Evolutionary conservation across 1,140 invertebrate genomes (phyloP).

Genomic region (Cephus cinctus): DNA sequence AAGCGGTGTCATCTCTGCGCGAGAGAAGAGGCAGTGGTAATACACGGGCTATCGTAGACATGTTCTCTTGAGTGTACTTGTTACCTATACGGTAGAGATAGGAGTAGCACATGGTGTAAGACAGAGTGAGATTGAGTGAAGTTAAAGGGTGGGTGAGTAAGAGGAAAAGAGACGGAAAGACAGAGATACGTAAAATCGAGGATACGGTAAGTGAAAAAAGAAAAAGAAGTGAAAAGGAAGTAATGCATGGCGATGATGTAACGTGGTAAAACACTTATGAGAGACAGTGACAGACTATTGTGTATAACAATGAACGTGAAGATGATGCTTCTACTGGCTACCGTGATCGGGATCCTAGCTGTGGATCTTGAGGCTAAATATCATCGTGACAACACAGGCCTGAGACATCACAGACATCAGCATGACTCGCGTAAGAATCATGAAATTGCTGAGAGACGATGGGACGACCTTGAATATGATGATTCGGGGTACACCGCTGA

Average conservation of each 20-base stretch:
- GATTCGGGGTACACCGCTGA: too few species aligned
- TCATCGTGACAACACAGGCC: background rate
- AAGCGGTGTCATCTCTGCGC: constrained; percentile 15
- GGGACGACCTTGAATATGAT: too few species aligned
- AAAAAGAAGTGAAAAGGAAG: background rate
- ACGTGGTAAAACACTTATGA: background rate
- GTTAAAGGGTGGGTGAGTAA: too few species aligned
- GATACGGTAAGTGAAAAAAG: too few species aligned
- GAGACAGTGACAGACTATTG: background rate
- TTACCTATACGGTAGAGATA: too few species aligned
- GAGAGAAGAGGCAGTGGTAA: constrained; percentile 2
- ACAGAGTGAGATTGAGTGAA: background rate
- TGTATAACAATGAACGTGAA: background rate
- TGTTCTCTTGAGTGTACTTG: too few species aligned
- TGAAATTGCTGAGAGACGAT: too few species aligned
- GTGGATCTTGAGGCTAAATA: background rate
- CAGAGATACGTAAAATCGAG: background rate
- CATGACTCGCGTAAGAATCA: background rate
- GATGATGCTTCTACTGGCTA: background rate
- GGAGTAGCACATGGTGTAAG: constrained; percentile 26
- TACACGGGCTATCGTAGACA: too few species aligned
- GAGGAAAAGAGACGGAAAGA: background rate
- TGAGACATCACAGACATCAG: constrained; percentile 4
- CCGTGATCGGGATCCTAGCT: background rate
- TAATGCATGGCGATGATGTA: background rate